Evolutionary conservation across 2,888 invertebrate genomes (phyloP).

Genomic region (Anorthoa munda): DNA sequence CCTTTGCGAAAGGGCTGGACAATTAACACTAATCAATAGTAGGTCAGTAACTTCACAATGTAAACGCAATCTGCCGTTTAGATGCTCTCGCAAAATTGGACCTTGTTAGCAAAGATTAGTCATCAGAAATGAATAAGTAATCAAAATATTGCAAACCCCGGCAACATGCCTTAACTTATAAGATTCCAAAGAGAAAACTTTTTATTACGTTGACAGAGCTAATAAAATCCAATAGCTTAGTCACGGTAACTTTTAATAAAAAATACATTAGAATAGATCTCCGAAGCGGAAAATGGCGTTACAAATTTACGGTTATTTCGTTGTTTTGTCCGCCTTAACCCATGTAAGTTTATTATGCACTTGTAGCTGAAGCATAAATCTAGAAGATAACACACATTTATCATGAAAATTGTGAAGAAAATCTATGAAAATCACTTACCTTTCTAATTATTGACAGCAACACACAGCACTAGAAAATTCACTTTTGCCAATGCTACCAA

Average conservation of each 20-base stretch:
- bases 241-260: conserved; percentile 70
- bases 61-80: conserved; percentile 59
- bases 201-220: conserved; percentile 41
- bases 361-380: conserved; percentile 7
- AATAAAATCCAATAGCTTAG: conserved; percentile 57
- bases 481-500: conserved; percentile 73
- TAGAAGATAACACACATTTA: conserved; percentile 38
- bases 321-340: conserved; percentile 48
- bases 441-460: conserved; percentile 88
- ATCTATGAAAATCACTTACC: conserved; percentile 82
- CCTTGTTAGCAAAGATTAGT: conserved; percentile 79
- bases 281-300: conserved; percentile 89
- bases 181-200: conserved; percentile 31
- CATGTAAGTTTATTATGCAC: conserved; percentile 10
- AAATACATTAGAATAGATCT: conserved; percentile 82
- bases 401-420: conserved; percentile 56
- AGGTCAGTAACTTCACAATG: conserved; percentile 64
- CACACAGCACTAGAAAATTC: conserved; percentile 86
- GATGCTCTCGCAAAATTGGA: conserved; percentile 68
- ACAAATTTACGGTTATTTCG: conserved; percentile 78
- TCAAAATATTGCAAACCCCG: conserved; percentile 55
- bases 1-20: conserved; percentile 60
- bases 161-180: conserved; percentile 11
- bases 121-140: conserved; percentile 78
- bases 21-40: conserved; percentile 66